Conservation (phyloP, 1,140 invertebrate species). For the Vollenhovia emeryi region DNA sequence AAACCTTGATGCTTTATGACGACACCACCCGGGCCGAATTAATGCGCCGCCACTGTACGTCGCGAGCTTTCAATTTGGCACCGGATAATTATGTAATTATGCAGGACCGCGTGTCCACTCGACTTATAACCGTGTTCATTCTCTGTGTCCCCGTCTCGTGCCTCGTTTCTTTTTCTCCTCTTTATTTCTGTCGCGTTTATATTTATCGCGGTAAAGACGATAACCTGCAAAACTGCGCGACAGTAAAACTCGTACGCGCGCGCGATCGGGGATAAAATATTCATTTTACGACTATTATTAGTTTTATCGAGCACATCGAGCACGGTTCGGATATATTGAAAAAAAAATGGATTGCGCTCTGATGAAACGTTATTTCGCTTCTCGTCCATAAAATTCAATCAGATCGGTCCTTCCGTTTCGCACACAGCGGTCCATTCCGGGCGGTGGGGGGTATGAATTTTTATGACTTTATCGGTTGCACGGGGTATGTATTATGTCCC, state of each 20-base stretch:
- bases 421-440: not conserved
- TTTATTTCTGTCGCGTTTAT: slow-evolving; percentile 17
- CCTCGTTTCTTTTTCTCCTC: not conserved
- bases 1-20: no score
- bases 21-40: no score
- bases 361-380: slow-evolving; percentile 27
- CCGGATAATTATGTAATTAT: slow-evolving; percentile 8
- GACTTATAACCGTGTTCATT: not conserved
- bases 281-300: slow-evolving; percentile 37
- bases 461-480: slow-evolving; percentile 6
- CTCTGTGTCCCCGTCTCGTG: not conserved
- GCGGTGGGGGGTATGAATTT: not conserved
- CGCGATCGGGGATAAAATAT: slow-evolving; percentile 14
- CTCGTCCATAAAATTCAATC: slow-evolving; percentile 20
- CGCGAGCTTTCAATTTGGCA: not conserved
- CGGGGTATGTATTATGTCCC: not conserved
- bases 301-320: not conserved
- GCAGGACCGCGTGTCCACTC: not conserved
- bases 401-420: not conserved
- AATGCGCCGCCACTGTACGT: no score
- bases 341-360: slow-evolving; percentile 21
- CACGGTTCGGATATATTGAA: slow-evolving; percentile 11
- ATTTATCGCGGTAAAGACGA: not conserved
- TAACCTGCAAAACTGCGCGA: not conserved
- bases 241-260: not conserved